phyloP scores from a whole-genome alignment of 2,797 vertebrate genomes.

The Masticophis lateralis region DNA sequence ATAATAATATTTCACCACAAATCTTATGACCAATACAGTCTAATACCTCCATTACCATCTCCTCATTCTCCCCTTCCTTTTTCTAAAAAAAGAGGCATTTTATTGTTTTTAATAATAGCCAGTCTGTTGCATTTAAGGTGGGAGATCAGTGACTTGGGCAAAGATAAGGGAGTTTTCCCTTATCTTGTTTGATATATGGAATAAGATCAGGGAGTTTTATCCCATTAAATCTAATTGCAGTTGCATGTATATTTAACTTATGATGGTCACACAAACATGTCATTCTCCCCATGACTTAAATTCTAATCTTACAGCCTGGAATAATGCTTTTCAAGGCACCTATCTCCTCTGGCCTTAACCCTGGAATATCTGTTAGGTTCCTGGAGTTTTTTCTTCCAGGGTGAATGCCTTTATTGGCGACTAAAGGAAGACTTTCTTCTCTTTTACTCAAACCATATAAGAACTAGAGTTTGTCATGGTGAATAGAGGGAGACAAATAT shows the following conservation, averaged over 20 bases:
- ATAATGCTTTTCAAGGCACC: neutral
- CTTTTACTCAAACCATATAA: slow-evolving; percentile 34
- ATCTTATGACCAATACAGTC: too few relatives aligned
- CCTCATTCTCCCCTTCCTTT: neutral
- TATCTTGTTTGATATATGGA: neutral
- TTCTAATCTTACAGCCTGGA: neutral
- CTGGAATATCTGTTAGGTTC: too few relatives aligned
- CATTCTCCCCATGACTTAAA: neutral
- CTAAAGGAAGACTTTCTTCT: slow-evolving; percentile 30
- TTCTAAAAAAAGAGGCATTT: neutral
- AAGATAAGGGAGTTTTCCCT: neutral
- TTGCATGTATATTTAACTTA: neutral
- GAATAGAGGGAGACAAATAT: slow-evolving; percentile 33
- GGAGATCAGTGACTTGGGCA: neutral
- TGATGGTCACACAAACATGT: neutral
- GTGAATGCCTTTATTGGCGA: slow-evolving; percentile 27
- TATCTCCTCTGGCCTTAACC: too few relatives aligned
- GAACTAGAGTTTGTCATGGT: slow-evolving; percentile 41
- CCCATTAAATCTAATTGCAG: neutral
- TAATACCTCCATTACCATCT: neutral
- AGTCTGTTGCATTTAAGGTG: neutral
- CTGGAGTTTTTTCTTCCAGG: too few relatives aligned
- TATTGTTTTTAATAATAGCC: neutral
- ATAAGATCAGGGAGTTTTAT: neutral
- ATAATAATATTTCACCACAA: neutral